phyloP scores from a whole-genome alignment of 2,797 vertebrate species.

The Chelmon rostratus region DNA sequence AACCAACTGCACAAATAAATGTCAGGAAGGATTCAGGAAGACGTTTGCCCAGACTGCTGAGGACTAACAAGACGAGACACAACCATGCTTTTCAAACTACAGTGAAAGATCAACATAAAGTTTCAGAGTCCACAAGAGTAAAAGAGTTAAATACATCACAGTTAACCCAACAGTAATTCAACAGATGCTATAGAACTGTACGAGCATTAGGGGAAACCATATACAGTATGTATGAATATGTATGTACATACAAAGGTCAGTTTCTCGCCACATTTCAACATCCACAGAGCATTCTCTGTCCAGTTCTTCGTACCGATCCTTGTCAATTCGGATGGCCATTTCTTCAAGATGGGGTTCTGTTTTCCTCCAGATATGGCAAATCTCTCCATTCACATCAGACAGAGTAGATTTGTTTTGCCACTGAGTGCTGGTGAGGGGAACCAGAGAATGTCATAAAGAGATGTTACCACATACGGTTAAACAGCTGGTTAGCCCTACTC shows the following conservation, averaged over 20 bases:
- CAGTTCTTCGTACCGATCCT: not conserved
- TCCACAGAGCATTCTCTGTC: not conserved
- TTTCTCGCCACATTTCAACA: not conserved
- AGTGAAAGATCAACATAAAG: not conserved
- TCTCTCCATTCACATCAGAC: not conserved
- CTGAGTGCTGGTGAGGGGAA: not conserved
- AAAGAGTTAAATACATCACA: not conserved
- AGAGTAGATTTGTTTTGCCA: not conserved
- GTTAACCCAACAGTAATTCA: not conserved
- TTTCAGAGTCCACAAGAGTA: not conserved
- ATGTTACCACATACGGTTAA: not conserved
- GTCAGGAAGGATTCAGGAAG: not conserved
- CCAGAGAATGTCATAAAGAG: not conserved
- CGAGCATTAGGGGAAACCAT: not conserved
- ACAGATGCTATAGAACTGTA: not conserved
- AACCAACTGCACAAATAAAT: not conserved
- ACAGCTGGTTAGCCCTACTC: not conserved
- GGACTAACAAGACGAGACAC: not conserved
- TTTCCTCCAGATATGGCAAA: not conserved
- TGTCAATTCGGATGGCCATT: not conserved
- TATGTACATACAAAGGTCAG: not conserved
- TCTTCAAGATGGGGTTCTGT: not conserved
- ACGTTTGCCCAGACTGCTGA: not conserved
- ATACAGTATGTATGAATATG: not conserved
- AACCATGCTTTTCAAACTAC: not conserved